These are phyloP conservation scores for Acrocephalus arundinaceus DNA, from an alignment of 2,113 vertebrate genomes.

Conservation along the genomic window DNA sequence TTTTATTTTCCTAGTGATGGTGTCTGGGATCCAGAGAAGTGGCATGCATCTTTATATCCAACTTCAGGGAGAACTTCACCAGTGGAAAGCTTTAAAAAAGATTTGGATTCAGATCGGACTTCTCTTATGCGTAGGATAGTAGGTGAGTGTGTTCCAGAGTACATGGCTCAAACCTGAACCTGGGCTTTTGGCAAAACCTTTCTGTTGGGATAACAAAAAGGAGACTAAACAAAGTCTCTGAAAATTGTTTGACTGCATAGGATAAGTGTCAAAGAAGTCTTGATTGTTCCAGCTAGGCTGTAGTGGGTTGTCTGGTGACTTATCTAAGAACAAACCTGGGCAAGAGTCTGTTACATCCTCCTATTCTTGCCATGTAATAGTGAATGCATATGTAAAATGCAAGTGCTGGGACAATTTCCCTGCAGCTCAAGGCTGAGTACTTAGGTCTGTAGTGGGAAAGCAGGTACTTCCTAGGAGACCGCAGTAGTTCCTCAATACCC, in stretches of 20 bases:
- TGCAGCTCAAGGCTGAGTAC: not conserved
- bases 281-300: not conserved
- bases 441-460: not conserved
- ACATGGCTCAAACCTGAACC: not conserved
- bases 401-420: not conserved
- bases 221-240: not conserved
- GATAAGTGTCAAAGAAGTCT: not conserved
- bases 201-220: not conserved
- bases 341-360: not conserved
- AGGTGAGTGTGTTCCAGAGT: constrained; percentile 71
- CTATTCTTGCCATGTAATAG: rapidly evolving
- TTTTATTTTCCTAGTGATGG: constrained; percentile 82
- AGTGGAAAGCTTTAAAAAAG: constrained; percentile 90
- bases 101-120: constrained; percentile 85
- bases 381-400: rapidly evolving
- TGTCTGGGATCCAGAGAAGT: constrained; percentile 98
- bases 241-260: not conserved
- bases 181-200: not conserved
- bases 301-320: not conserved
- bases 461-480: not conserved
- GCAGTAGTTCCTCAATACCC: not conserved
- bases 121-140: constrained; percentile 89
- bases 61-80: constrained; percentile 88
- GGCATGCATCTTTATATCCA: constrained; percentile 96
- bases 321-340: not conserved